These are phyloP conservation scores for Busseola fusca DNA, from an alignment of 2,888 invertebrate genomes.

Conservation along the genomic window DNA sequence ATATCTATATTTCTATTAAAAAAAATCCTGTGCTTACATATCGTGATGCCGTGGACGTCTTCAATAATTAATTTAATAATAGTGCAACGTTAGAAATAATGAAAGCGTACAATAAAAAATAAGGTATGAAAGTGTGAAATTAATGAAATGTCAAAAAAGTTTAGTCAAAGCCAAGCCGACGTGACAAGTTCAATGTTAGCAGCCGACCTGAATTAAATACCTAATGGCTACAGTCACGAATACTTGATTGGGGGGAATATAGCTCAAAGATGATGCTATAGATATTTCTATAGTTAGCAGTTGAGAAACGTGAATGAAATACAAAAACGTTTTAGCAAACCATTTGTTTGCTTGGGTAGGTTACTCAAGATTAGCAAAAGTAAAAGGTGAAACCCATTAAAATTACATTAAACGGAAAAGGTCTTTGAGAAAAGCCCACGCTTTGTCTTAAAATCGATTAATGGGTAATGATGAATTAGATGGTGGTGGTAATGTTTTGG, in stretches of 20 bases:
- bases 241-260: constrained; percentile 48
- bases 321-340: neutral
- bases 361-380: neutral
- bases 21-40: too few species aligned
- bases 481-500: too few species aligned
- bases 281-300: neutral
- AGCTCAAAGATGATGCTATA: constrained; percentile 55
- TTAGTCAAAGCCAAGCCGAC: constrained; percentile 49
- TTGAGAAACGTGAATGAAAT: neutral
- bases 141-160: constrained; percentile 31
- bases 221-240: constrained; percentile 66
- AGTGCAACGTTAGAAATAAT: neutral
- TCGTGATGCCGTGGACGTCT: neutral
- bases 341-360: neutral
- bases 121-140: constrained; percentile 7
- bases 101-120: neutral
- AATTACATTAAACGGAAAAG: neutral
- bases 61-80: neutral
- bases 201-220: constrained; percentile 66
- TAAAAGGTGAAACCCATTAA: neutral
- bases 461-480: neutral
- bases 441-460: neutral
- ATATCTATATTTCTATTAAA: too few species aligned
- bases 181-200: constrained; percentile 73
- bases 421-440: neutral